Conservation (phyloP, 2,888 invertebrate species). For the Cheiracanthium punctorium region DNA sequence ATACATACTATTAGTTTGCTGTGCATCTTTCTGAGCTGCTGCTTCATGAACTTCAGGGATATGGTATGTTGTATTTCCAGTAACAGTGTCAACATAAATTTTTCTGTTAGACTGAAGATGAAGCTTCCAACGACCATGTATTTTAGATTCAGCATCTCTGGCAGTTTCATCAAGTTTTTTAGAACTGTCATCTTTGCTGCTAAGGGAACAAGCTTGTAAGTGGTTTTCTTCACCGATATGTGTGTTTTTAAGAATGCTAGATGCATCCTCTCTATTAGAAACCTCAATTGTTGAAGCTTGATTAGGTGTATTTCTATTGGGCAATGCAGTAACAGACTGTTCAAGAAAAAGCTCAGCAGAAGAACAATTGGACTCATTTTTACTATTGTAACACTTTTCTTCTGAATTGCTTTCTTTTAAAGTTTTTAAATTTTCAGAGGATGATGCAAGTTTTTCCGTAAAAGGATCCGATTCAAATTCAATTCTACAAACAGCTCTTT, state of each 20-base stretch:
- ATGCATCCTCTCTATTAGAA: too few species aligned
- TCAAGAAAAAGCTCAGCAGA: background rate
- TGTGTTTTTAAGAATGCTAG: too few species aligned
- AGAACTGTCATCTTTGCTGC: too few species aligned
- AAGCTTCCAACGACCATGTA: conserved; percentile 40
- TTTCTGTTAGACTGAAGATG: conserved; percentile 29
- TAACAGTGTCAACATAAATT: conserved; percentile 49
- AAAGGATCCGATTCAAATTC: background rate
- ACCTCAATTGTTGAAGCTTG: background rate
- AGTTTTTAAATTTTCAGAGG: too few species aligned
- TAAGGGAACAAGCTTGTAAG: too few species aligned
- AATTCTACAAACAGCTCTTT: background rate
- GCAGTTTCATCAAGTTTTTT: too few species aligned
- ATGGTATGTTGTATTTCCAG: conserved; percentile 59
- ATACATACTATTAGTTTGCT: background rate
- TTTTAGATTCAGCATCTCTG: too few species aligned
- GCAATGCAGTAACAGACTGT: background rate
- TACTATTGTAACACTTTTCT: background rate
- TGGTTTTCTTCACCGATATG: too few species aligned
- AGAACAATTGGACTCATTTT: background rate
- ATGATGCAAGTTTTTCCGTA: background rate
- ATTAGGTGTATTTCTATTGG: background rate
- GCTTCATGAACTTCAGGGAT: conserved; percentile 10
- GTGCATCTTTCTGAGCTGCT: background rate
- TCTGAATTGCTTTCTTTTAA: background rate